Conservation (phyloP, 1,140 invertebrate genomes). For the Gryllus bimaculatus region DNA sequence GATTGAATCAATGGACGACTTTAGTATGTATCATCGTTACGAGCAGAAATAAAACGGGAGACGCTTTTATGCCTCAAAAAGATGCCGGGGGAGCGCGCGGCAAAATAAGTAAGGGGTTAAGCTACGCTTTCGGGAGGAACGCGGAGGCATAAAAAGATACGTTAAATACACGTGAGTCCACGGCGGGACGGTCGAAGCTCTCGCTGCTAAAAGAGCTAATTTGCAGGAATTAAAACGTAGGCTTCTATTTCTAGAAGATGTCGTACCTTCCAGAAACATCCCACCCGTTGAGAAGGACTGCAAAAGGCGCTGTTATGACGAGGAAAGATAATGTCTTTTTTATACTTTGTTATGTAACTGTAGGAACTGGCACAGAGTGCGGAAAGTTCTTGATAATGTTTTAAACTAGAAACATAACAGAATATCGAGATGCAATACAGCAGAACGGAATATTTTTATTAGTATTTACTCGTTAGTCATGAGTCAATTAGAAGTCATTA, state of each 20-base stretch:
- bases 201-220: background rate
- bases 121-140: background rate
- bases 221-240: background rate
- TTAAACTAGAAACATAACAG: too few relatives aligned
- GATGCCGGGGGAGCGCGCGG: too few relatives aligned
- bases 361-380: too few relatives aligned
- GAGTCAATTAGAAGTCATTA: too few relatives aligned
- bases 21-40: background rate
- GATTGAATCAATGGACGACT: slow-evolving; percentile 4
- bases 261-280: background rate
- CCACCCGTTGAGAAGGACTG: too few relatives aligned
- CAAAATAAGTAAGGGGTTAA: background rate
- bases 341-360: too few relatives aligned
- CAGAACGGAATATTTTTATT: too few relatives aligned
- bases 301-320: too few relatives aligned
- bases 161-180: background rate
- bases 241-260: background rate
- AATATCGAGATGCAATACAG: too few relatives aligned
- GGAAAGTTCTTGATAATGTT: too few relatives aligned
- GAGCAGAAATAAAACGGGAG: background rate
- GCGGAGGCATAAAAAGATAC: background rate
- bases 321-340: too few relatives aligned
- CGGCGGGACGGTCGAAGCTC: background rate
- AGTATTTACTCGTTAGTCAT: too few relatives aligned
- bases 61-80: background rate